Evolutionary conservation across 2,113 vertebrate species (phyloP).

Genomic region (Cyanistes caeruleus): DNA sequence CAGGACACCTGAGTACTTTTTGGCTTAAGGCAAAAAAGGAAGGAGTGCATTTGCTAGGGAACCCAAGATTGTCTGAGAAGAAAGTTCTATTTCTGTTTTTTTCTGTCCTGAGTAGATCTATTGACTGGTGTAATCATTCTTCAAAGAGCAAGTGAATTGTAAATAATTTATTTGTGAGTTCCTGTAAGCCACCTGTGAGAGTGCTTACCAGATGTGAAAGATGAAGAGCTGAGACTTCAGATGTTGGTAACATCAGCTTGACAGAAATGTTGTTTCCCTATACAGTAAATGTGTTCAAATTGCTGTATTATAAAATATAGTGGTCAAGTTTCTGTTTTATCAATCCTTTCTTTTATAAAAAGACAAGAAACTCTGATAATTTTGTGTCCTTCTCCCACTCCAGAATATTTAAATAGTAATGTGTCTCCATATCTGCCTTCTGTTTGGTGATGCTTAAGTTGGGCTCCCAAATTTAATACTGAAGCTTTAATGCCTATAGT

Average conservation of each 20-base stretch:
- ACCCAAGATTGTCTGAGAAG: neutral
- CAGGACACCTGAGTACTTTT: neutral
- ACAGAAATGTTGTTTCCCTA: neutral
- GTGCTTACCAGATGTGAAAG: neutral
- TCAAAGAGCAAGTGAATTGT: neutral
- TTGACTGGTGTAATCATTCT: neutral
- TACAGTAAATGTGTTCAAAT: neutral
- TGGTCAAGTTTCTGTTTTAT: neutral
- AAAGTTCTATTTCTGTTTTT: neutral
- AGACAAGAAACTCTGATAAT: neutral
- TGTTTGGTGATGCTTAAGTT: neutral
- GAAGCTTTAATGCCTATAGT: neutral
- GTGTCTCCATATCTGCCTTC: neutral
- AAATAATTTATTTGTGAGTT: conserved; percentile 5
- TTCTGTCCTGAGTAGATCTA: neutral
- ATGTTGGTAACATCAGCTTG: neutral
- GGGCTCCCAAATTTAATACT: neutral
- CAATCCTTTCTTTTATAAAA: neutral
- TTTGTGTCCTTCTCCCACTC: neutral
- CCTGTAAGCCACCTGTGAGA: conserved; percentile 18
- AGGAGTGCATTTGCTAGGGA: neutral
- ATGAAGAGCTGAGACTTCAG: neutral
- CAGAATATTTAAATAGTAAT: neutral
- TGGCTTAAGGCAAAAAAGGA: neutral
- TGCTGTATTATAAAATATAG: neutral